Percentiles rank a stretch among this genome's conserved stretches.
phyloP scores from a whole-genome alignment of 2,113 vertebrate genomes.

The Elgaria multicarinata region DNA sequence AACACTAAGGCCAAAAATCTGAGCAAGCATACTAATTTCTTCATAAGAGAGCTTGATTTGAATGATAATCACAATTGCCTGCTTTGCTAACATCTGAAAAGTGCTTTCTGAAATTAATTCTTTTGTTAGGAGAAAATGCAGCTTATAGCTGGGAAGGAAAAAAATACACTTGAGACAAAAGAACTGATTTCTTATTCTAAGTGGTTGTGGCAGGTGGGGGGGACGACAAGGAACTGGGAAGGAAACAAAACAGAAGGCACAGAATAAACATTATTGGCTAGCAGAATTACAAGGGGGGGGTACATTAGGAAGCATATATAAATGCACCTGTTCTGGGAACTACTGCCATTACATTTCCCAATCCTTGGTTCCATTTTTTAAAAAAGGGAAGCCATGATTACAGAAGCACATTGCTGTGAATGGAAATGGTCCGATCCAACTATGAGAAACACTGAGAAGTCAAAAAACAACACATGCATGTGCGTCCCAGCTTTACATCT shows the following conservation, averaged over 20 bases:
- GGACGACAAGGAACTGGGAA: slow-evolving; percentile 36
- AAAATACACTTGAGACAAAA: slow-evolving; percentile 59
- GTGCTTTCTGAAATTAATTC: slow-evolving; percentile 63
- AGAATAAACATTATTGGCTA: slow-evolving; percentile 5
- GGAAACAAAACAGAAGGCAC: not conserved
- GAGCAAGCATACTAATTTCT: slow-evolving; percentile 34
- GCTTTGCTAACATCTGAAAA: slow-evolving; percentile 62
- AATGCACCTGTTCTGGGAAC: not conserved
- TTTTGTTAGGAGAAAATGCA: slow-evolving; percentile 51
- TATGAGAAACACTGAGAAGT: not conserved
- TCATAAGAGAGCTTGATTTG: slow-evolving; percentile 46
- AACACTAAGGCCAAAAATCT: slow-evolving; percentile 37
- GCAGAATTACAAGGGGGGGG: not conserved
- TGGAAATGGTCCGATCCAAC: not conserved
- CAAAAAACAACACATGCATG: not conserved
- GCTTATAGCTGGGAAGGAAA: slow-evolving; percentile 24
- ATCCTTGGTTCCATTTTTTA: not conserved
- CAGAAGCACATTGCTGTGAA: not conserved
- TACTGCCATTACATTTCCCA: not conserved
- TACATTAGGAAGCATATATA: no score
- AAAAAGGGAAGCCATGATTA: not conserved
- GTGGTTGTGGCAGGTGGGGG: slow-evolving; percentile 13
- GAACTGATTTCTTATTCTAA: slow-evolving; percentile 50
- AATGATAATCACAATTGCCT: slow-evolving; percentile 50
- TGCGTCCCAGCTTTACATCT: not conserved